Base-by-base conservation (phyloP, 2,797 vertebrate species). In the Scleropages formosus region DNA sequence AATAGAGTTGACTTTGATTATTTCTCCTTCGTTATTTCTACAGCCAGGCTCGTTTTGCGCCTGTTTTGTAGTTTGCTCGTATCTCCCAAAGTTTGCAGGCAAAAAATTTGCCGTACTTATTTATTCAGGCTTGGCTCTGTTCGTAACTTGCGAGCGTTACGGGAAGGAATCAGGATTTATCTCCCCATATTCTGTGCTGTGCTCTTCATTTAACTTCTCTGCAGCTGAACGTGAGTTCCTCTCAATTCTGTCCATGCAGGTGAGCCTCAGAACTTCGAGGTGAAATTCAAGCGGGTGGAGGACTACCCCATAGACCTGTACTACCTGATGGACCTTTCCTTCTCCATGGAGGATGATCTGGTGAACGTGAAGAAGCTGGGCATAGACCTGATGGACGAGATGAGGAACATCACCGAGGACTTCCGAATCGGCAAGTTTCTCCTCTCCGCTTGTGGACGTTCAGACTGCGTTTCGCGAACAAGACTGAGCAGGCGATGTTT, bases 381-480 rank as follows among this genome's bases (percentile, higher is more conserved):
- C 78, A 69, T 82, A 3, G 78, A 80, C 39, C 49, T 82, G 51
- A 75, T 77, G 69, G 22, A 65, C 3, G 71, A 79, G 76, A 80
- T 68, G 83, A 82, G 76, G 77, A 75, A 82, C 75, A 66, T 75
- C 80, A 78, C 77, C 8, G 76, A 77, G 82, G 83, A 80, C 59
- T 76, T 82, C 56, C 72, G 82, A 56, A 81, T 75, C 27, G 78
- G 83, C 82, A 80, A 85, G 85, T 85, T 80, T 82, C 76, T 59
- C 61, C 26, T 22, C 27, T 66, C 22, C 53, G 63, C 51, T 72
- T 51, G 1, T 59, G 24, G 18, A 20, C 15, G 31, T 58, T 31
- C 13, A 13, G 13, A 27, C 24, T 72, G 49, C 51, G 18, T 72
- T 39, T 39, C 39, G 31, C 16, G 31, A 18, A 27, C 2, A 24